Evolutionary conservation across 1,140 invertebrate species (phyloP), one percentile per base, ranked within the genome.

Genomic region (Trachelipus rathkii): DNA sequence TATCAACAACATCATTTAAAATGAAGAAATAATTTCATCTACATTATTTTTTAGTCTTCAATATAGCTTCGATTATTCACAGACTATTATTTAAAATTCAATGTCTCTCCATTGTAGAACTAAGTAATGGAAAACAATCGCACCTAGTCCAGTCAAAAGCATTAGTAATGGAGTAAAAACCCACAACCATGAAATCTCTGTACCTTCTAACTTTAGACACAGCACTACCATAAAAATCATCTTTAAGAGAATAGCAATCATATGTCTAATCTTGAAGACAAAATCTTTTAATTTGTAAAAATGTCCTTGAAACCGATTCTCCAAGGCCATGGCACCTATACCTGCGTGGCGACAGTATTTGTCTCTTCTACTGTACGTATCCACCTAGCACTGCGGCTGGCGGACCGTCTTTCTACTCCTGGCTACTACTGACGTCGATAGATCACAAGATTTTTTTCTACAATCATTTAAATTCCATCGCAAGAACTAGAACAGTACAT

Each of bases 141-240:
- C 50, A 60, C 50, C 8, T 60, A 83, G 77, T 10, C 83, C 83
- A 15, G 81, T 68, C 10, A 85, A 77, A 8, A 86, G 77, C 24
- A 84, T 77, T 84, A 85, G 85, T 10, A 86, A 82, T 9, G 85
- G 85, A 72, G 85, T 82, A 79, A 86, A 82, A 15, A 84, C 82
- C 78, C 80, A 83, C 73, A 83, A 84, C 69, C 83, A 81, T n/a
- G 79, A 74, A 8, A 85, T 80, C 15, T 66, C 13, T 13, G 81
- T 79, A 68, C 84, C 84, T 78, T 86, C 82, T 19, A 85, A 77
- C 76, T 83, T 84, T 19, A 85, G 70, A 77, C 85, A 86, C 23
- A 86, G 74, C 9, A 84, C 75, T 45, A 85, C 81, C 81, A 86
- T 83, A 72, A 86, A 86, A 44, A 82, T 72, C 46, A 86, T 76